Base-by-base conservation (phyloP, 2,113 vertebrate genomes). In the Dissostichus mawsoni region DNA sequence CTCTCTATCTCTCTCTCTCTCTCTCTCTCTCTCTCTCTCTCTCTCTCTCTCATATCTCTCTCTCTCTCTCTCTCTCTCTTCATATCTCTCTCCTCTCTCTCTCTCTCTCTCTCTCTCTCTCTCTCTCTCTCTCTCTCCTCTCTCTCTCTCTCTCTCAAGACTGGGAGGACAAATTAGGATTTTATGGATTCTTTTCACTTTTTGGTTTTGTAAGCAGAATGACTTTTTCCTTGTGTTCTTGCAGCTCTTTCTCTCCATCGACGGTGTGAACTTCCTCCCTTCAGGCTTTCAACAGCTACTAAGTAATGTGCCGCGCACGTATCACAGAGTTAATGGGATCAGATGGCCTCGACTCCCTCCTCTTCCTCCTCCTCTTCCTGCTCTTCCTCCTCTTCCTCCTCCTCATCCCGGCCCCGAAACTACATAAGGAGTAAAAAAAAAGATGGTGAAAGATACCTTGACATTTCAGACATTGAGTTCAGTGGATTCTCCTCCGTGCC, bases 241-340 rank as follows among this genome's bases (percentile, higher is more conserved):
- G 47, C 47, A 55, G 57, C 41, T 72, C 14, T 11, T 74, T 74
- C 33, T 53, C n/a, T 55, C 44, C 51, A 65, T 23, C 44, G 66
- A 51, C 74, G 68, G 0, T 36, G 52, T 78, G 87, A 85, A 78
- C 89, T 78, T 77, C 65, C 18, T 82, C 69, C 48, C 62, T 75
- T 44, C 48, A 3, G 53, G 25, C 71, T 81, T 85, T 77, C 68
- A 76, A 14, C 81, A 73, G 51, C 33, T 36, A 48, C 79, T 55
- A 29, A 79, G 67, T 71, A 33, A 82, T 85, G 69, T 10, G 0
- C 45, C 1, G 5, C 23, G 67, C 36, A 72, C 55, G 18, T 71
- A 69, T 64, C 1, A 7, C 29, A 18, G 69, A 75, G 78, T 80
- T 86, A 88, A 86, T 84, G 18, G 75, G 89, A 88, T 90, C 78